A percentile compares a stretch with the other conserved stretches of the same genome.
These are phyloP conservation scores for Tiliacea aurago DNA, from an alignment of 2,888 invertebrate species.

Conservation along the genomic window DNA sequence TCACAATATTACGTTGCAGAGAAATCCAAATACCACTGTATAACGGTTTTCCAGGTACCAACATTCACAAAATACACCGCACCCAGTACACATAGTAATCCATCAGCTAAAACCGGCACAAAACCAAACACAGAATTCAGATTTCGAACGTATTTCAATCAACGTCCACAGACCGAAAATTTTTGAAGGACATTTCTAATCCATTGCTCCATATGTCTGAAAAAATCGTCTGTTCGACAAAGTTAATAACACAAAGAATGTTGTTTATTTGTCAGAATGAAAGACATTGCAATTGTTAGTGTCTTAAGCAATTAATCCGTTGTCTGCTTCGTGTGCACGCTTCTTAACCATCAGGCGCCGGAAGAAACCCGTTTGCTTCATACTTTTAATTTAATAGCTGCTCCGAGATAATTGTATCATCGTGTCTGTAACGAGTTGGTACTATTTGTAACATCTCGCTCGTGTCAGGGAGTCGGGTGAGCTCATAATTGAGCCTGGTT, in stretches of 20 bases:
- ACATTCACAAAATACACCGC: background rate
- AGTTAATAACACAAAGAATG: background rate
- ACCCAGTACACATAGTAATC: background rate
- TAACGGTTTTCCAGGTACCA: background rate
- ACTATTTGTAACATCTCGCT: constrained; percentile 44
- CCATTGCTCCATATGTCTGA: no score
- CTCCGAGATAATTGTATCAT: constrained; percentile 71
- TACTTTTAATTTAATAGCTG: constrained; percentile 76
- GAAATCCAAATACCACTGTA: background rate
- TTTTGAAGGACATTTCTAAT: background rate
- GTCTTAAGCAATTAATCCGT: background rate
- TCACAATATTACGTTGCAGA: background rate
- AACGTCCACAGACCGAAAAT: background rate
- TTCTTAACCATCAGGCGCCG: constrained; percentile 59
- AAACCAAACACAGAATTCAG: constrained; percentile 27
- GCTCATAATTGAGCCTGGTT: constrained; percentile 27
- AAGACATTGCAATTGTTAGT: background rate
- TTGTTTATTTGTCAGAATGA: background rate
- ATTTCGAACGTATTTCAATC: constrained; percentile 29
- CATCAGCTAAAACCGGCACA: constrained; percentile 10
- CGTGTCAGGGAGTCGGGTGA: constrained; percentile 19
- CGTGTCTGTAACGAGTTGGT: constrained; percentile 60
- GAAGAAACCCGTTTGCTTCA: constrained; percentile 63
- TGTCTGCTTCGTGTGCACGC: constrained; percentile 44
- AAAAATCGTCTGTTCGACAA: background rate